Base-by-base conservation (phyloP, 2,797 vertebrate species). In the Microhierax caerulescens region DNA sequence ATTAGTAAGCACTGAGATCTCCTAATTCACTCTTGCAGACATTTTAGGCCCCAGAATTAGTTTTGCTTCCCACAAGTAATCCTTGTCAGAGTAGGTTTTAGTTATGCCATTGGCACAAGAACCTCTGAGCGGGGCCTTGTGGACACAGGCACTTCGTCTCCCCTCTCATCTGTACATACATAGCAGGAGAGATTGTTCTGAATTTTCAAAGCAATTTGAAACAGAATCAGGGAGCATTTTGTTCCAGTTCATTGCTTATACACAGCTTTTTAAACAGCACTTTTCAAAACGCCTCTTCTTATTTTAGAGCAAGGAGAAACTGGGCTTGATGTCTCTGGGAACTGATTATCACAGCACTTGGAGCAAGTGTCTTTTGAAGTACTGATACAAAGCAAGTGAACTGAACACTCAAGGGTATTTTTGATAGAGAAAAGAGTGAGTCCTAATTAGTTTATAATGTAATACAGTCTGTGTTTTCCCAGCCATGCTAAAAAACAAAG, bases 281-380 rank as follows among this genome's bases (percentile, higher is more conserved):
- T 25, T 92, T 93, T 85, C 60, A 92, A 92, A 94, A 88, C 32
- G 41, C 41, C 15, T 79, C 39, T 27, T 95, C 57, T 69, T 82
- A n/a, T 73, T 73, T 81, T 60, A 39, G 41, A 53, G 47, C 27
- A 74, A 47, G 51, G 47, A 80, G 17, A 48, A 79, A 53, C 23
- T 54, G 14, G 50, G 69, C 56, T 86, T 54, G 25, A 47, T 76
- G 22, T 45, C 41, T 73, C 69, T 54, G 39, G 63, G 72, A 88
- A 85, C 47, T 24, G 3, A 74, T 48, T 68, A 73, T 75, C 41
- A 65, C 19, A 83, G 75, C 7, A 51, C 67, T 68, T 81, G 63
- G 48, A 91, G 73, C n/a, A 65, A 87, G 41, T 5, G 50, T 72
- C 50, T 63, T 50, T 37, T 85, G 45, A 80, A 74, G 28, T 27